phyloP scores from a whole-genome alignment of 2,888 invertebrate species.

The Eupithecia exiguata region DNA sequence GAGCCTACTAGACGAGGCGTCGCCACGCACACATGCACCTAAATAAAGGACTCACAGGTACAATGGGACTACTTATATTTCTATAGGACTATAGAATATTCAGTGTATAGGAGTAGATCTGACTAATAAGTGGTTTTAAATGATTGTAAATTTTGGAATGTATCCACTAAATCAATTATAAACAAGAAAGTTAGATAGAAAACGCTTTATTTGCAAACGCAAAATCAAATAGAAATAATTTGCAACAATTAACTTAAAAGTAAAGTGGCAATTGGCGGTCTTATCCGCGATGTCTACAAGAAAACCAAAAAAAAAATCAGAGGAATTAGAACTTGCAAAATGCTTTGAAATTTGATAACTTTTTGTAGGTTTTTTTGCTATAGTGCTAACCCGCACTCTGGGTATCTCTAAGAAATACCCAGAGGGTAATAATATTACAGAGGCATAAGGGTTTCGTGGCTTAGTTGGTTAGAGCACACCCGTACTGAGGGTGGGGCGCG shows the following conservation, averaged over 20 bases:
- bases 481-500: too few relatives aligned
- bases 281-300: neutral
- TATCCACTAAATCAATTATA: neutral
- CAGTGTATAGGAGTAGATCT: neutral
- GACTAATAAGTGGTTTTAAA: neutral
- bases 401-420: too few relatives aligned
- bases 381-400: too few relatives aligned
- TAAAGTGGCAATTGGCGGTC: neutral
- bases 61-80: conserved; percentile 10
- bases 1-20: conserved; percentile 39
- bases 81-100: neutral
- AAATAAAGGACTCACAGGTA: conserved; percentile 19
- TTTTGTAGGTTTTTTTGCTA: neutral
- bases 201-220: neutral
- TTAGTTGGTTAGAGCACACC: too few relatives aligned
- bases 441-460: too few relatives aligned
- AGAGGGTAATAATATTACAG: too few relatives aligned
- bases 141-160: neutral
- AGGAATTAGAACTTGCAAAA: neutral
- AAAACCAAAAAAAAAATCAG: neutral
- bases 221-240: neutral
- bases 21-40: conserved; percentile 42
- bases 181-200: neutral
- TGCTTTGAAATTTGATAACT: too few relatives aligned
- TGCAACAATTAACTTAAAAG: neutral